These are phyloP conservation scores for Anser cygnoides DNA, from an alignment of 2,113 vertebrate species.

Conservation along the genomic window DNA sequence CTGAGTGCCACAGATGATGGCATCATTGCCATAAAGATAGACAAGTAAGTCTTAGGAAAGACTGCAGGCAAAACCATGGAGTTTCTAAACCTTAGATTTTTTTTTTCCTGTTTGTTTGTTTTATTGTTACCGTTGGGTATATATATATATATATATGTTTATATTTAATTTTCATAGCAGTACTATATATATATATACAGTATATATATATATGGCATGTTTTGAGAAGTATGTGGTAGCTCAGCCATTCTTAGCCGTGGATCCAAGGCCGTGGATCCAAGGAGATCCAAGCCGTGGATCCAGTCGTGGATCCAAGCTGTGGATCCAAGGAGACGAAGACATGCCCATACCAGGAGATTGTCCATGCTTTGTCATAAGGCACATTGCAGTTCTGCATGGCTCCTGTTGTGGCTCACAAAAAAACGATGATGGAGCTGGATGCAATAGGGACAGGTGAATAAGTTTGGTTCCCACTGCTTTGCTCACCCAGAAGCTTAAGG, in stretches of 20 bases:
- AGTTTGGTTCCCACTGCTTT: background rate
- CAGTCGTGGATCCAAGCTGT: background rate
- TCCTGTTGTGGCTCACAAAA: background rate
- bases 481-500: background rate
- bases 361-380: too few species aligned
- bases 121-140: too few species aligned
- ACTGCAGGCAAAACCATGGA: background rate
- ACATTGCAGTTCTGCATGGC: fast-evolving
- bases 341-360: fast-evolving
- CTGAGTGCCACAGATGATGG: too few species aligned
- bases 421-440: background rate
- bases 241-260: background rate
- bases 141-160: too few species aligned
- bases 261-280: background rate
- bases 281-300: too few species aligned
- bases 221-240: background rate
- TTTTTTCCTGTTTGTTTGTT: background rate
- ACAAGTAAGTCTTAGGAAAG: background rate
- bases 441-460: background rate
- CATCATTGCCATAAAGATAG: background rate
- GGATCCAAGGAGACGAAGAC: background rate
- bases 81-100: background rate
- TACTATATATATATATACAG: too few species aligned
- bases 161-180: too few species aligned
- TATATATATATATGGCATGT: too few species aligned